Evolutionary conservation across 1,140 invertebrate genomes (phyloP).

Genomic region (Dendroctonus valens): DNA sequence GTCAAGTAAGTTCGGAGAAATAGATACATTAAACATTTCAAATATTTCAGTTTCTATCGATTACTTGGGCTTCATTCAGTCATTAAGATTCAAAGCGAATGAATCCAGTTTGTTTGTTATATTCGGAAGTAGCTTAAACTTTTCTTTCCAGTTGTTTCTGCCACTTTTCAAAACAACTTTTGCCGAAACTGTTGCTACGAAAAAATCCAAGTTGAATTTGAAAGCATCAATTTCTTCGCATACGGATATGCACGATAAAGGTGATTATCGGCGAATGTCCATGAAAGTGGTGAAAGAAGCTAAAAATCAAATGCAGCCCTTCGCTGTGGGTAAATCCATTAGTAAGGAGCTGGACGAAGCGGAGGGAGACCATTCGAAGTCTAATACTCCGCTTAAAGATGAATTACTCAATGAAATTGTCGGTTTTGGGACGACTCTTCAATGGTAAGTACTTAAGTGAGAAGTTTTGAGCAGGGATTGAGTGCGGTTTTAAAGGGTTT

Average conservation of each 20-base stretch:
- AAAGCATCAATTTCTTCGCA: conserved; percentile 37
- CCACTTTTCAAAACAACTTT: conserved; percentile 42
- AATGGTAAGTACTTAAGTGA: conserved; percentile 22
- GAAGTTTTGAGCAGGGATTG: background rate
- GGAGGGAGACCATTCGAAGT: conserved; percentile 29
- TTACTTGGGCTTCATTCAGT: too few species aligned
- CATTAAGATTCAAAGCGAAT: background rate
- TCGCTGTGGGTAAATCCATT: background rate
- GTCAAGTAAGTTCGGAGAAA: too few species aligned
- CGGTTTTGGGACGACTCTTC: conserved; percentile 16
- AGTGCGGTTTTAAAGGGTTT: conserved; percentile 54
- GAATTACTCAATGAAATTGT: conserved; percentile 38
- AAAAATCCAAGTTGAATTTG: conserved; percentile 33
- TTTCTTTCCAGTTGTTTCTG: conserved; percentile 30
- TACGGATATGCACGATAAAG: conserved; percentile 8
- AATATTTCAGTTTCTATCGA: too few species aligned
- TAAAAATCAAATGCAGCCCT: conserved; percentile 46
- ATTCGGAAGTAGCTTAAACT: background rate
- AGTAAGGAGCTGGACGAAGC: conserved; percentile 27
- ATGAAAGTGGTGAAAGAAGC: conserved; percentile 51
- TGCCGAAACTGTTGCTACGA: conserved; percentile 41
- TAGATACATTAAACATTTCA: too few species aligned
- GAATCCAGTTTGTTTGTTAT: too few species aligned
- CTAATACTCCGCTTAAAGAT: conserved; percentile 37
- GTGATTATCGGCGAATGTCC: conserved; percentile 56